Percentiles rank a stretch among this genome's conserved stretches.
Evolutionary conservation across 2,888 invertebrate genomes (phyloP).

Genomic region (Psylliodes chrysocephalus): DNA sequence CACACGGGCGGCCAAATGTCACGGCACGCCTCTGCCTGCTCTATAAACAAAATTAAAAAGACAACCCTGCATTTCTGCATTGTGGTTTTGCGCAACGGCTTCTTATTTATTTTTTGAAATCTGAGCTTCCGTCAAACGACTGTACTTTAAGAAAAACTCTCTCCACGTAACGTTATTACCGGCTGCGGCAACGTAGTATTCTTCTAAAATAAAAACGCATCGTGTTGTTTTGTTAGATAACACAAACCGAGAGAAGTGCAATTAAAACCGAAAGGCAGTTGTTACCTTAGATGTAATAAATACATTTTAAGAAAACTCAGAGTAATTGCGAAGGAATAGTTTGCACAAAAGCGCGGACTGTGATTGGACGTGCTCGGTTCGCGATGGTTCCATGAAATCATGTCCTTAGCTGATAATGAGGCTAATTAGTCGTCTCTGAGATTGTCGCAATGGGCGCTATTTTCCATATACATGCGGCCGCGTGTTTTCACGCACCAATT

Average conservation of each 20-base stretch:
- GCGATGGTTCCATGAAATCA: conserved; percentile 58
- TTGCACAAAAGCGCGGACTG: conserved; percentile 48
- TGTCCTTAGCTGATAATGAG: conserved; percentile 58
- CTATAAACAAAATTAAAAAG: too few relatives aligned
- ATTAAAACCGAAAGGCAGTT: conserved; percentile 43
- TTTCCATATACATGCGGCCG: conserved; percentile 52
- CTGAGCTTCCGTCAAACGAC: background rate
- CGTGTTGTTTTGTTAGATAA: conserved; percentile 38
- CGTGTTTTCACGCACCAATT: conserved; percentile 55
- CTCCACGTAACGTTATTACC: background rate
- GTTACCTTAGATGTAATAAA: conserved; percentile 53
- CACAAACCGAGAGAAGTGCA: conserved; percentile 45
- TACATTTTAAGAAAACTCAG: conserved; percentile 52
- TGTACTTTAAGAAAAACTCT: background rate
- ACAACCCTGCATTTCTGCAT: too few relatives aligned
- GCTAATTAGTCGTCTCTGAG: conserved; percentile 59
- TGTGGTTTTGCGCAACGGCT: background rate
- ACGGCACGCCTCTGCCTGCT: too few relatives aligned
- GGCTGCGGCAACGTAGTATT: background rate
- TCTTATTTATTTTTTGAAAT: background rate
- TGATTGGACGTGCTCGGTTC: conserved; percentile 54
- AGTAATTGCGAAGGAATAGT: conserved; percentile 51
- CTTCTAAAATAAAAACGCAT: conserved; percentile 15
- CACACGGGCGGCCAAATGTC: too few relatives aligned
- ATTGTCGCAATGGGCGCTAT: conserved; percentile 60